Conservation (phyloP, 2,797 vertebrate species). For the Borostomias antarcticus region DNA sequence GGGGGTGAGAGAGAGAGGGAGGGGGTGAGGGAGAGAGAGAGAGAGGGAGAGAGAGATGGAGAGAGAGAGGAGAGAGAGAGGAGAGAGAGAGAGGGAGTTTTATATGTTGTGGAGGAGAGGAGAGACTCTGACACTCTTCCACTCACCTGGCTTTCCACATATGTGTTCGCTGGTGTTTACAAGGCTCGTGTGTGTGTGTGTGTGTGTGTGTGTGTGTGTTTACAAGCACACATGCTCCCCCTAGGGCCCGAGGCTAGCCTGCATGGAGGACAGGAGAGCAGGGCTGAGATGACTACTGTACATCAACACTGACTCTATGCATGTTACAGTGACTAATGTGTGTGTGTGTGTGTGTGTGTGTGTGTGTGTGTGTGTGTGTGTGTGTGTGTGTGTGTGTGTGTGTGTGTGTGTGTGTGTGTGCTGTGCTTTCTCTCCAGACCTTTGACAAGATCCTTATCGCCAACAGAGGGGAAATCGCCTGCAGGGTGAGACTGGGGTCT, state of each 20-base stretch:
- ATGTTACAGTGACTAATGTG: no score
- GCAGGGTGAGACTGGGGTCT: slow-evolving; percentile 81
- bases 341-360: background rate
- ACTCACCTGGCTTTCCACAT: background rate
- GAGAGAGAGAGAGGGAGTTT: slow-evolving; percentile 8
- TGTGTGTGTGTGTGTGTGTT: background rate
- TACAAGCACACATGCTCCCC: no score
- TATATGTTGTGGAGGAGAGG: background rate
- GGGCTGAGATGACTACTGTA: no score
- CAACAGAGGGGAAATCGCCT: slow-evolving; percentile 99
- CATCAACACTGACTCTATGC: no score
- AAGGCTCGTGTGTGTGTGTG: no score
- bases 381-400: background rate
- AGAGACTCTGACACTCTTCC: background rate
- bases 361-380: background rate
- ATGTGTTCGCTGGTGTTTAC: slow-evolving; percentile 7
- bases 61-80: slow-evolving; percentile 9
- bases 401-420: slow-evolving; percentile 16
- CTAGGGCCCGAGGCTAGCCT: no score
- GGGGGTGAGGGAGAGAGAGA: background rate
- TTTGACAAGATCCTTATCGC: slow-evolving; percentile 98
- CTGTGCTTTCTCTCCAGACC: slow-evolving; percentile 75
- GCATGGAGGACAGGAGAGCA: no score
- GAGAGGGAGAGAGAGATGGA: background rate
- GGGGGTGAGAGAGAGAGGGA: no score